phyloP scores from a whole-genome alignment of 2,888 invertebrate genomes.

The Timema podura region DNA sequence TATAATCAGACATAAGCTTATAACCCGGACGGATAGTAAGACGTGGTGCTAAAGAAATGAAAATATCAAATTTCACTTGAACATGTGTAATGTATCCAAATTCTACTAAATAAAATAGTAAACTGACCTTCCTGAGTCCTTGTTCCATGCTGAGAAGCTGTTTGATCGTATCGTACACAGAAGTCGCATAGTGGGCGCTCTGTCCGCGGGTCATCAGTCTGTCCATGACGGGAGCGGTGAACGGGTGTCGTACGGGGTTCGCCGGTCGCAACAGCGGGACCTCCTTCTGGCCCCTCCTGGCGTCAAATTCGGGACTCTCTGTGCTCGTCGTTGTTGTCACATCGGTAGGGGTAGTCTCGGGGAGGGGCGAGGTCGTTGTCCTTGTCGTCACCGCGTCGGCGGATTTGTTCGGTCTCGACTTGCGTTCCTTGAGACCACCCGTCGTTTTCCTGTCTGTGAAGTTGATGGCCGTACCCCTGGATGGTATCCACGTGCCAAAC shows the following conservation, averaged over 20 bases:
- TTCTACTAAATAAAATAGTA: neutral
- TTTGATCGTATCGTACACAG: constrained; percentile 55
- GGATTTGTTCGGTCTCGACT: constrained; percentile 32
- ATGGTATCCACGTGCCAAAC: constrained; percentile 31
- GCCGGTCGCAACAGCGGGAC: constrained; percentile 59
- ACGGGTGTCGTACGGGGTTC: constrained; percentile 51
- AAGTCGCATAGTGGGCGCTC: constrained; percentile 38
- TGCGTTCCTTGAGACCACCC: constrained; percentile 41
- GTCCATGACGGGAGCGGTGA: constrained; percentile 52
- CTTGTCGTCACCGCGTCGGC: constrained; percentile 6
- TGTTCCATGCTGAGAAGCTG: constrained; percentile 54
- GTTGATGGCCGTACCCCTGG: constrained; percentile 30
- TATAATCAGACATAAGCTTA: too few species aligned
- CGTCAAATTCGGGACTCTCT: constrained; percentile 35
- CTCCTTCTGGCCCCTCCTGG: constrained; percentile 57
- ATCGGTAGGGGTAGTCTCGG: constrained; percentile 19
- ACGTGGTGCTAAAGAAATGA: too few species aligned
- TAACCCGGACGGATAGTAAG: too few species aligned
- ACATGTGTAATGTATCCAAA: too few species aligned
- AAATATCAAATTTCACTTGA: too few species aligned
- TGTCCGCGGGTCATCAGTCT: constrained; percentile 36
- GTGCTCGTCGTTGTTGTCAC: constrained; percentile 30
- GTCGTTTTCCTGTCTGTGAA: constrained; percentile 34
- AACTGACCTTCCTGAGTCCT: constrained; percentile 54
- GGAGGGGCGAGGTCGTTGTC: constrained; percentile 12